Conservation (phyloP, 2,797 vertebrate genomes). For the Netta rufina region DNA sequence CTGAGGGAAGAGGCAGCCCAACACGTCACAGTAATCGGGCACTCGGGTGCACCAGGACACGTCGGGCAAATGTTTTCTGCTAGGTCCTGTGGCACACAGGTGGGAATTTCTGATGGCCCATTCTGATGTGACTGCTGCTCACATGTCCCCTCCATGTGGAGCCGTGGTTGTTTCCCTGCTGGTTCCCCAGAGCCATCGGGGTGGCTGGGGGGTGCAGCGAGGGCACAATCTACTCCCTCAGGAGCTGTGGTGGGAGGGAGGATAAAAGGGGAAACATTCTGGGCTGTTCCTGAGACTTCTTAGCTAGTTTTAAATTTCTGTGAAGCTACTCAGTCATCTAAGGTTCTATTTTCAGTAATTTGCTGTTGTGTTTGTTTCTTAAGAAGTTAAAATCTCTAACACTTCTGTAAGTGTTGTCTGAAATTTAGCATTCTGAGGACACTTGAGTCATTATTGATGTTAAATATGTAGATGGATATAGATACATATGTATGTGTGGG, state of each 20-base stretch:
- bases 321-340: not conserved
- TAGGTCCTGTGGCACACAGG: not conserved
- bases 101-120: not conserved
- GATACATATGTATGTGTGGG: not conserved
- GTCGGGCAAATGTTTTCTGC: not conserved
- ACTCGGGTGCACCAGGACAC: not conserved
- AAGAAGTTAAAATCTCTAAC: not conserved
- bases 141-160: not conserved
- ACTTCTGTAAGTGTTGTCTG: not conserved
- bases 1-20: not conserved
- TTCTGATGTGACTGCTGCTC: fast-evolving
- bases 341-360: not conserved
- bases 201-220: not conserved
- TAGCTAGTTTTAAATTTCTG: not conserved
- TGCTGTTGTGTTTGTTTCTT: not conserved
- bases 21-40: not conserved
- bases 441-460: not conserved
- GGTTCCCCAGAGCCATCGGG: not conserved
- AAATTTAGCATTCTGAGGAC: not conserved
- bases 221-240: not conserved
- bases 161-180: not conserved
- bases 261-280: fast-evolving
- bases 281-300: not conserved
- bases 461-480: not conserved
- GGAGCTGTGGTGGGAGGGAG: not conserved